Conservation (phyloP, 1,140 invertebrate genomes). For the Muscidifurax raptorellus region DNA sequence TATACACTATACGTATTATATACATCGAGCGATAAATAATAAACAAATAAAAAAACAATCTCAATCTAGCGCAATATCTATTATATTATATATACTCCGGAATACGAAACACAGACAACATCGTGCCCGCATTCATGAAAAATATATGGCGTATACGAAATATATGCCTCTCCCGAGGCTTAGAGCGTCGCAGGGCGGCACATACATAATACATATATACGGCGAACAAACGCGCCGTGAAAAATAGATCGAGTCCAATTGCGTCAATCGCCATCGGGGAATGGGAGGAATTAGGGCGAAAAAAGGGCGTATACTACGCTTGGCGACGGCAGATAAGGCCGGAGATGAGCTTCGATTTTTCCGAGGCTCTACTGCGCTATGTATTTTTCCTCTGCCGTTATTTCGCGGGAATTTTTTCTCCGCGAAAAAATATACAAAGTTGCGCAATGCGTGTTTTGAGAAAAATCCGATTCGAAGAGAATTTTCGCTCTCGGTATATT, state of each 20-base stretch:
- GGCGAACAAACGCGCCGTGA: conserved; percentile 14
- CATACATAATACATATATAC: conserved; percentile 4
- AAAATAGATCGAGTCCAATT: conserved; percentile 36
- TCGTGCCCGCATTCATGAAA: background rate
- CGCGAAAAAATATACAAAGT: too few relatives aligned
- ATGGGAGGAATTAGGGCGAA: conserved; percentile 26
- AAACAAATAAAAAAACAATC: background rate
- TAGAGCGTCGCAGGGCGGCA: background rate
- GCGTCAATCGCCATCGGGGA: background rate
- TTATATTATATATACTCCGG: too few relatives aligned
- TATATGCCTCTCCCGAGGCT: background rate
- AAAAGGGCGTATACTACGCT: background rate
- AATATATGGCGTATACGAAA: background rate
- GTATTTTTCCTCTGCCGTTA: background rate
- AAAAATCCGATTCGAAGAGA: too few relatives aligned
- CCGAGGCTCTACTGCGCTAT: background rate
- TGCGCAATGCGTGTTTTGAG: too few relatives aligned
- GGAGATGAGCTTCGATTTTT: conserved; percentile 21
- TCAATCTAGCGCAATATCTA: background rate
- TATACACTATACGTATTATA: too few relatives aligned
- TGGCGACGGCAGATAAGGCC: background rate
- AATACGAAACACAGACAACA: too few relatives aligned
- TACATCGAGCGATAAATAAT: background rate
- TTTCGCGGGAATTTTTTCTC: background rate
- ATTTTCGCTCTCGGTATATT: too few relatives aligned